phyloP scores from a whole-genome alignment of 1,140 invertebrate genomes.

The Oscheius sp. region DNA sequence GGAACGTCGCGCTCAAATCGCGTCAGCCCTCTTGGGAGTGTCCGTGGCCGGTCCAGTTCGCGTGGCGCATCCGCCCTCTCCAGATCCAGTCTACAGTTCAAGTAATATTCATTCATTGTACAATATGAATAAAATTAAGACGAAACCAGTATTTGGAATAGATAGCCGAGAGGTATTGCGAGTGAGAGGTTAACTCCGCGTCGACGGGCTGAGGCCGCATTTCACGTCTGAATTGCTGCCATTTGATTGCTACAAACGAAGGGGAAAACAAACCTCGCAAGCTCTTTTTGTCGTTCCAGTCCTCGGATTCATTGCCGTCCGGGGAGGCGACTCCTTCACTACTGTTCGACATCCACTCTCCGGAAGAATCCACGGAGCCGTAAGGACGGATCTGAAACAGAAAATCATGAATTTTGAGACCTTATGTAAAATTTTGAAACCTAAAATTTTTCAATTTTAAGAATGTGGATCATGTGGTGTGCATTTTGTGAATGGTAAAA shows the following conservation, averaged over 20 bases:
- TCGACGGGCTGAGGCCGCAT: neutral
- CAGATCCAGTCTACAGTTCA: too few relatives aligned
- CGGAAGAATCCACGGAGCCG: constrained; percentile 25
- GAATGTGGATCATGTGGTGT: neutral
- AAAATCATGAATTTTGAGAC: too few relatives aligned
- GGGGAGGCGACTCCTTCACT: constrained; percentile 34
- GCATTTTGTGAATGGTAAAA: too few relatives aligned
- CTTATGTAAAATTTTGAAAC: neutral
- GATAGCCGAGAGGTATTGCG: neutral
- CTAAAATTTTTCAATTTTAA: neutral
- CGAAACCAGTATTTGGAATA: neutral
- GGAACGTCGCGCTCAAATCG: too few relatives aligned
- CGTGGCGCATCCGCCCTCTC: too few relatives aligned
- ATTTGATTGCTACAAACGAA: too few relatives aligned
- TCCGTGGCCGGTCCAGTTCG: too few relatives aligned
- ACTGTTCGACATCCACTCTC: constrained; percentile 34
- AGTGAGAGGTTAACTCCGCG: neutral
- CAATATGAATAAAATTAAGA: too few relatives aligned
- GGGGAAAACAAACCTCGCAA: neutral
- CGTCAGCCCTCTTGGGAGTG: too few relatives aligned
- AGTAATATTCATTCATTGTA: too few relatives aligned
- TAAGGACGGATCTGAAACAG: constrained; percentile 30
- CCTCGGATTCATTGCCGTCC: constrained; percentile 21
- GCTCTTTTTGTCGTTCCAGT: neutral
- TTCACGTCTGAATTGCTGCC: neutral